These are phyloP conservation scores for Formica selysi DNA, from an alignment of 1,140 invertebrate species.

Conservation along the genomic window DNA sequence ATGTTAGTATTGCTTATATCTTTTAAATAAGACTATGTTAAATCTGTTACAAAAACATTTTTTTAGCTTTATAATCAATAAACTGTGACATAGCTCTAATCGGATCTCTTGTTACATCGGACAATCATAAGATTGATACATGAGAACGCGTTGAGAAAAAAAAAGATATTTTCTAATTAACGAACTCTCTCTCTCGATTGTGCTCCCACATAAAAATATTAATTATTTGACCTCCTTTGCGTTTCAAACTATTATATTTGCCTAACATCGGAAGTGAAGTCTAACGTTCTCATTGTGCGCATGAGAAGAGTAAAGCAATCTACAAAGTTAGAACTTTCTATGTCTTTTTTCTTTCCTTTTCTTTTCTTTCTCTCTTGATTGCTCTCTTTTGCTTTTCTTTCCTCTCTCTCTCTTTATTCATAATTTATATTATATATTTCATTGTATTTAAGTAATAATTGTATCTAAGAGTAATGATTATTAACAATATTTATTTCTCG, in stretches of 20 bases:
- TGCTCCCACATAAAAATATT: background rate
- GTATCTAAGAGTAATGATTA: background rate
- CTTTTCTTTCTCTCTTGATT: too few species aligned
- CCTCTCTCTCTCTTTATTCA: background rate
- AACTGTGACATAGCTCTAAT: background rate
- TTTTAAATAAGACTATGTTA: background rate
- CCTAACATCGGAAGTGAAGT: conserved; percentile 1
- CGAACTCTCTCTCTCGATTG: too few species aligned
- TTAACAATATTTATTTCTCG: background rate
- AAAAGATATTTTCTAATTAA: too few species aligned
- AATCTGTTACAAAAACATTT: background rate
- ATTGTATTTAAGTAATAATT: background rate
- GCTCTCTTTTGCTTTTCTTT: too few species aligned
- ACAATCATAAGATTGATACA: too few species aligned
- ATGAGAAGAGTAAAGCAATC: background rate
- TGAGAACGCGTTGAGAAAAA: too few species aligned
- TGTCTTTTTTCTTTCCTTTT: too few species aligned
- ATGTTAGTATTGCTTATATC: background rate
- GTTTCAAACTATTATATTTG: background rate
- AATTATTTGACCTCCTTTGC: conserved; percentile 16
- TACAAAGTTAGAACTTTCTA: too few species aligned
- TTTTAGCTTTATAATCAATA: background rate
- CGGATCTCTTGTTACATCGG: background rate
- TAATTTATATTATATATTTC: background rate
- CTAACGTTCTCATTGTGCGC: background rate